Base-by-base conservation (phyloP, 2,113 vertebrate species). In the Erinaceus europaeus region DNA sequence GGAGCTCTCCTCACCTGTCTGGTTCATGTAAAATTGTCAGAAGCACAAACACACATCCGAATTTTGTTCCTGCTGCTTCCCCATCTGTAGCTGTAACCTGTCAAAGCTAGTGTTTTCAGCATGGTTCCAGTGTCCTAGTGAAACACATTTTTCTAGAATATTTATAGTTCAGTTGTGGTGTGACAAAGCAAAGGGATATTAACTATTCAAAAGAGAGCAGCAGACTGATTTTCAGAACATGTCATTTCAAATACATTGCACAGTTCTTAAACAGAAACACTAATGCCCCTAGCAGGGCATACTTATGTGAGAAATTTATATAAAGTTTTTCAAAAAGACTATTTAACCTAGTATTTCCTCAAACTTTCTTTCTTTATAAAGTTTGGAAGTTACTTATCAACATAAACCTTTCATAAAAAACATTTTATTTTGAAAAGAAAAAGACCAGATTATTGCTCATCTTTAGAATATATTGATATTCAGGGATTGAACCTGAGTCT, bases 81-180 rank as follows among this genome's bases (percentile, higher is more conserved):
- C 52, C 61, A 74, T 92, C 59, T 90, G 88, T 6, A 69, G 36
- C 38, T 59, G 32, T 59, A 76, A 48, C 20, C 71, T 79, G 29
- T 84, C 57, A 74, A 69, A 79, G 21, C 61, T 17, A 27, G 21
- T 32, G 68, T 55, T 78, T 68, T 62, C 86, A 84, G 46, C 36
- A 55, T 79, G n/a, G 79, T 68, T 27, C 52, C 46, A 20, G 21
- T 48, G 40, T 90, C 40, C 23, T 71, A 25, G 32, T 75, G 27
- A 9, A 83, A 50, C 29, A 74, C 32, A 75, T 32, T 50, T 84
- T 57, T 80, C 29, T 78, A 88, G 40, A 90, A 88, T 4, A 76
- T 82, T 32, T 21, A 61, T n/a, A 55, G 38, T 84, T 88, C 55
- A 80, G 75, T 62, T 68, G 68, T 5, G 6, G 29, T 44, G 4